A percentile compares a stretch with the other conserved stretches of the same genome.
Conservation (phyloP, 1,140 invertebrate genomes). For the Drepana arcuata region DNA sequence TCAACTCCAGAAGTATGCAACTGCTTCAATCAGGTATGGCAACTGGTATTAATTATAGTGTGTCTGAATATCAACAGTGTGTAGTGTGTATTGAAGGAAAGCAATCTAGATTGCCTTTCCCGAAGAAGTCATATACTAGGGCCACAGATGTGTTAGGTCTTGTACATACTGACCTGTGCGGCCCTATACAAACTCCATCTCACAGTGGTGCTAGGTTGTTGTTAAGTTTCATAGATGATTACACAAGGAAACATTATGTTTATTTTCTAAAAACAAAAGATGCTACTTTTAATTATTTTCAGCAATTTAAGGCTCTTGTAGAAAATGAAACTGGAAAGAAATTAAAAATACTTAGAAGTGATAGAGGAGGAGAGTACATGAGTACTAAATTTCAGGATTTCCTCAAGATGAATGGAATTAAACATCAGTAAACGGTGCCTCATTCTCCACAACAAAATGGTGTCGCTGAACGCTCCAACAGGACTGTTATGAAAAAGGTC, state of each 20-base stretch:
- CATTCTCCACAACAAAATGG: slow-evolving; percentile 56
- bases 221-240: slow-evolving; percentile 57
- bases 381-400: slow-evolving; percentile 33
- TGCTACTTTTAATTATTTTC: slow-evolving; percentile 33
- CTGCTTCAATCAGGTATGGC: background rate
- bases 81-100: slow-evolving; percentile 3
- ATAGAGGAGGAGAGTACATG: slow-evolving; percentile 55
- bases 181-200: slow-evolving; percentile 37
- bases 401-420: slow-evolving; percentile 32
- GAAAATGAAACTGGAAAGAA: slow-evolving; percentile 30
- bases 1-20: background rate
- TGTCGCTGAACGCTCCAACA: slow-evolving; percentile 31
- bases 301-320: slow-evolving; percentile 23
- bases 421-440: slow-evolving; percentile 17
- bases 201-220: slow-evolving; percentile 36
- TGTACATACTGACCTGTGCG: slow-evolving; percentile 32
- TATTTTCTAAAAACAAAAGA: slow-evolving; percentile 48
- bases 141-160: background rate
- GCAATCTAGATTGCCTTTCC: background rate
- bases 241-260: slow-evolving; percentile 29
- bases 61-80: background rate
- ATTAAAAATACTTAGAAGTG: slow-evolving; percentile 33
- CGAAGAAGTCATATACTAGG: background rate
- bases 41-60: background rate
- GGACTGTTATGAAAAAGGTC: slow-evolving; percentile 28